A percentile compares a stretch with the other conserved stretches of the same genome.
Evolutionary conservation across 2,888 invertebrate genomes (phyloP).

Genomic region (Brachycybe producta): DNA sequence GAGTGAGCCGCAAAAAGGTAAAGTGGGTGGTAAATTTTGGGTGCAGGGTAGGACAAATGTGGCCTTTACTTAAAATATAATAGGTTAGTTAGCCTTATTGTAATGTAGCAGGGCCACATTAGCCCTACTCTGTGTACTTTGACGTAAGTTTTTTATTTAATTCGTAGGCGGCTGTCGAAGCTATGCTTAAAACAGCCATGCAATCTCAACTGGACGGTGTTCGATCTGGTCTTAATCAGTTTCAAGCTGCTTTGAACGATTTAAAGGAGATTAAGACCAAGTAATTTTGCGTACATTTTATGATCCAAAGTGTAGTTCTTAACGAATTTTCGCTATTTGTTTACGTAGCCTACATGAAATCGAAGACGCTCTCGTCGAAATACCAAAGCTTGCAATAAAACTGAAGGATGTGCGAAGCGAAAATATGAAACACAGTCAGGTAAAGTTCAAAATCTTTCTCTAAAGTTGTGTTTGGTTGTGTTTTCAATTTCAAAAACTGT

Average conservation of each 20-base stretch:
- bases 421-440: slow-evolving; percentile 84
- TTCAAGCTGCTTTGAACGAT: slow-evolving; percentile 72
- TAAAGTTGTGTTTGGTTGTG: too few relatives aligned
- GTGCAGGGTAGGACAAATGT: too few relatives aligned
- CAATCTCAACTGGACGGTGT: slow-evolving; percentile 97
- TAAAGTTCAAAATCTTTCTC: too few relatives aligned
- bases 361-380: slow-evolving; percentile 55
- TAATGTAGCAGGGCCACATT: too few relatives aligned
- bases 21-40: background rate
- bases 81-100: too few relatives aligned
- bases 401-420: slow-evolving; percentile 78
- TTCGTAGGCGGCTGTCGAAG: slow-evolving; percentile 69
- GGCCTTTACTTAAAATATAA: too few relatives aligned
- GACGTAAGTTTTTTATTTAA: too few relatives aligned
- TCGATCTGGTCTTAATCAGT: slow-evolving; percentile 76
- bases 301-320: background rate
- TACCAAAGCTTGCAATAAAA: slow-evolving; percentile 65
- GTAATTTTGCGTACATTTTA: slow-evolving; percentile 40
- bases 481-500: too few relatives aligned
- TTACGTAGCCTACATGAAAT: slow-evolving; percentile 56
- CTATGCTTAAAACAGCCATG: slow-evolving; percentile 93
- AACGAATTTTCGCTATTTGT: slow-evolving; percentile 20
- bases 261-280: slow-evolving; percentile 51
- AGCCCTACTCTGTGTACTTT: too few relatives aligned
- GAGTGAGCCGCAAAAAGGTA: slow-evolving; percentile 41